Evolutionary conservation across 2,888 invertebrate species (phyloP).

Genomic region (Eueremaeus valkanovi): DNA sequence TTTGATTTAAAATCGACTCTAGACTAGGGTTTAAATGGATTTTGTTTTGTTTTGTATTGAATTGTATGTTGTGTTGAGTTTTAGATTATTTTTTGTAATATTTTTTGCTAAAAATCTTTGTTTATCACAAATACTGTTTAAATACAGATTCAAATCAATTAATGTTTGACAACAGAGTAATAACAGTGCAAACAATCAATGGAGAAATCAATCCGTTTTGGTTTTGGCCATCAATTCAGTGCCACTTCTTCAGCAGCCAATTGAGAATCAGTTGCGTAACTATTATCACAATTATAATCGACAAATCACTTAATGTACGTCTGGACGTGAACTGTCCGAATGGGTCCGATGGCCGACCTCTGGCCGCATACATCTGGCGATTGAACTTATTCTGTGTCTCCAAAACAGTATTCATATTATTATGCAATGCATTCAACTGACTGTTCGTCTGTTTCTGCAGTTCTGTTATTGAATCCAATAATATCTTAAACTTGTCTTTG

Average conservation of each 20-base stretch:
- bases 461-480: constrained; percentile 5
- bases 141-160: background rate
- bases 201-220: background rate
- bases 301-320: constrained; percentile 6
- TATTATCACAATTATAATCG: constrained; percentile 24
- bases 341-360: background rate
- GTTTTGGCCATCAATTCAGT: background rate
- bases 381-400: background rate
- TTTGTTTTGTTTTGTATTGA: background rate
- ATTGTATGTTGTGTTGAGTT: background rate
- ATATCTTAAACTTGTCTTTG: background rate
- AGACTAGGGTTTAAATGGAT: constrained; percentile 1
- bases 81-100: background rate
- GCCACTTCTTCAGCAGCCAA: background rate
- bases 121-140: constrained; percentile 34
- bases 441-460: constrained; percentile 4
- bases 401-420: background rate
- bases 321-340: background rate
- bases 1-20: background rate
- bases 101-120: background rate
- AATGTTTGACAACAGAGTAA: background rate
- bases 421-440: constrained; percentile 36
- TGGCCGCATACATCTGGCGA: background rate
- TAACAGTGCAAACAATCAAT: background rate
- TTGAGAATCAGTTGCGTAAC: constrained; percentile 24